phyloP scores from a whole-genome alignment of 1,140 invertebrate genomes.

The Phthorimaea operculella region DNA sequence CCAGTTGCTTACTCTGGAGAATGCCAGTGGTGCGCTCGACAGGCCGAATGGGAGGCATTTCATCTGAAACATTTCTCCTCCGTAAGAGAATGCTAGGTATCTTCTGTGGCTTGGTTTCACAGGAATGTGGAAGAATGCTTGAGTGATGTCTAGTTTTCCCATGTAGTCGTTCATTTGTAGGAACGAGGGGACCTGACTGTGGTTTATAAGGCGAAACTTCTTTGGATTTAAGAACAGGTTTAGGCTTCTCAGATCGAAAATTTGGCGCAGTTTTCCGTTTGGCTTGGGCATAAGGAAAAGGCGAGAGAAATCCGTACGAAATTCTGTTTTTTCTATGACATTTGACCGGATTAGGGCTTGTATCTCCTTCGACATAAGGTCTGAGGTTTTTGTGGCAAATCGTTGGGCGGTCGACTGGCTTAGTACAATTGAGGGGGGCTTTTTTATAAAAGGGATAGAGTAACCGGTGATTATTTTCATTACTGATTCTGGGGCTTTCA shows the following conservation, averaged over 20 bases:
- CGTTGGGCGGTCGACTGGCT: background rate
- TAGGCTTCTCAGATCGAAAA: slow-evolving; percentile 23
- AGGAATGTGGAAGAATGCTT: slow-evolving; percentile 28
- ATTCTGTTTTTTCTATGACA: slow-evolving; percentile 14
- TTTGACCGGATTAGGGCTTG: slow-evolving; percentile 1
- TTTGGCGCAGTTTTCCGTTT: background rate
- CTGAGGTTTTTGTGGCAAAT: background rate
- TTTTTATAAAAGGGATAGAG: slow-evolving; percentile 6
- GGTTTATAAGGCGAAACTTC: slow-evolving; percentile 11
- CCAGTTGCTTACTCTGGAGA: slow-evolving; percentile 22
- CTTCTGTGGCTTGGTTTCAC: slow-evolving; percentile 22
- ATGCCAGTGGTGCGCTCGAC: slow-evolving; percentile 16
- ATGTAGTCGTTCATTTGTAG: slow-evolving; percentile 22
- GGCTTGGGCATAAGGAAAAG: slow-evolving; percentile 14
- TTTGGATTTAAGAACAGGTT: slow-evolving; percentile 7
- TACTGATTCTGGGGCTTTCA: slow-evolving; percentile 2
- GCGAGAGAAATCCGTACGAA: slow-evolving; percentile 10
- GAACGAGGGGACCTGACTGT: slow-evolving; percentile 2
- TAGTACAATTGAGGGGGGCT: background rate
- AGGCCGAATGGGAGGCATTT: slow-evolving; percentile 17
- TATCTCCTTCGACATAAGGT: background rate
- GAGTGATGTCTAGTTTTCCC: slow-evolving; percentile 23
- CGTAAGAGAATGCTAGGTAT: slow-evolving; percentile 24
- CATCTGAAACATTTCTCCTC: slow-evolving; percentile 17
- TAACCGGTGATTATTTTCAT: slow-evolving; percentile 8